A percentile compares a stretch with the other conserved stretches of the same genome.
Conservation (phyloP, 35 echinoderm and acorn worm species). For the Lytechinus pictus region DNA sequence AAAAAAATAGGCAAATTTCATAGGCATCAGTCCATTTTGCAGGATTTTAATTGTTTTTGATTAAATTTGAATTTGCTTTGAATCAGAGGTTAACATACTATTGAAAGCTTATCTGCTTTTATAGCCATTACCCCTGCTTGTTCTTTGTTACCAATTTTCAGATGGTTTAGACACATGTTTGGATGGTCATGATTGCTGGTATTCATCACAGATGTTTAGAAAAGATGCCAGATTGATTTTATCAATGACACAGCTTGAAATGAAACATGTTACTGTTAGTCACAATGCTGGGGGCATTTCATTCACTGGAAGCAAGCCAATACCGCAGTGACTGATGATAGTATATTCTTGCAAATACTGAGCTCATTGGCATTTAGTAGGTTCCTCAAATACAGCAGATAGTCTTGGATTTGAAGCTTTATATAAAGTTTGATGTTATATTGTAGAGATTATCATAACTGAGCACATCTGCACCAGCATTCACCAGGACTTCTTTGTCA, state of each 20-base stretch:
- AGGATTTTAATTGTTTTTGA: too few relatives aligned
- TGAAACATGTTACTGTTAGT: constrained; percentile 4
- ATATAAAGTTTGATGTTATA: neutral
- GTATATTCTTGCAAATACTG: neutral
- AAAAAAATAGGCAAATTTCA: too few relatives aligned
- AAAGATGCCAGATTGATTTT: constrained; percentile 5
- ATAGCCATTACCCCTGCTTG: neutral
- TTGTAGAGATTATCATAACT: too few relatives aligned
- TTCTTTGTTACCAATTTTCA: neutral
- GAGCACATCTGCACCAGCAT: neutral
- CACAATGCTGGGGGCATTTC: neutral
- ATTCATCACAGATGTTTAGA: neutral
- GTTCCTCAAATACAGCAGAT: neutral
- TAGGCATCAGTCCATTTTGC: too few relatives aligned
- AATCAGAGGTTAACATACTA: neutral
- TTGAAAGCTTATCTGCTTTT: neutral
- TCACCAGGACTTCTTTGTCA: neutral
- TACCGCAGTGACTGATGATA: neutral
- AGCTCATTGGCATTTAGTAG: neutral
- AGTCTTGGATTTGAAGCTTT: neutral
- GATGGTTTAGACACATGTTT: neutral
- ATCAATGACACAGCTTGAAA: neutral
- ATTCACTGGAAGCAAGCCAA: neutral
- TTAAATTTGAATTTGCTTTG: too few relatives aligned
- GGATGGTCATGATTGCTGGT: neutral